Evolutionary conservation across 2,797 vertebrate species (phyloP).

Genomic region (Phalanger gymnotis): DNA sequence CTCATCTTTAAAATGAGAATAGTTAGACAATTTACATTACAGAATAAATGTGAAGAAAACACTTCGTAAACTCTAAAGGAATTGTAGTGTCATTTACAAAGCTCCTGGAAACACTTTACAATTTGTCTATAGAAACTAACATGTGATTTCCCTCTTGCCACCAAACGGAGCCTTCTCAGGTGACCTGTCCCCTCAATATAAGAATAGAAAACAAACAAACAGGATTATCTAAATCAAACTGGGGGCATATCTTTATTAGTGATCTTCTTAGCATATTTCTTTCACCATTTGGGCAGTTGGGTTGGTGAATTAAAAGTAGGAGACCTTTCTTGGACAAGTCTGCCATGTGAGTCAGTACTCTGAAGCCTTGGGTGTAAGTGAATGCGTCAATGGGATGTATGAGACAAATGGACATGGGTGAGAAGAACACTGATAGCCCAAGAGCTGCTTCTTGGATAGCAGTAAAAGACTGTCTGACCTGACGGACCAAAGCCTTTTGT

Average conservation of each 20-base stretch:
- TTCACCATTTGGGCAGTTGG: background rate
- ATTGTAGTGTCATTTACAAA: background rate
- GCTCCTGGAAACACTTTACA: background rate
- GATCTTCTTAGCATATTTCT: background rate
- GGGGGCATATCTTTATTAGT: background rate
- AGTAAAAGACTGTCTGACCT: background rate
- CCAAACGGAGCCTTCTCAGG: background rate
- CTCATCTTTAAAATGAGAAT: conserved; percentile 8
- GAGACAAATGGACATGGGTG: background rate
- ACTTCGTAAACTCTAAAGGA: background rate
- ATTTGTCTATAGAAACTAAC: background rate
- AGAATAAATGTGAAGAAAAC: background rate
- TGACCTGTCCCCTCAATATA: background rate
- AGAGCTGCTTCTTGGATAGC: background rate
- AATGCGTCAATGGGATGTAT: background rate
- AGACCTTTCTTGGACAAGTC: background rate
- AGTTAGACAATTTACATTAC: background rate
- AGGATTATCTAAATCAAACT: background rate
- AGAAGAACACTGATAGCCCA: background rate
- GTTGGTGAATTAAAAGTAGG: background rate
- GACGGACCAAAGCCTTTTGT: background rate
- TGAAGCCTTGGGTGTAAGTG: background rate
- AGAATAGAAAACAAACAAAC: background rate
- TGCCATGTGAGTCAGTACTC: background rate
- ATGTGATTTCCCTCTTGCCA: background rate